Base-by-base conservation (phyloP, 2,888 invertebrate genomes). In the Rhogogaster chlorosoma region DNA sequence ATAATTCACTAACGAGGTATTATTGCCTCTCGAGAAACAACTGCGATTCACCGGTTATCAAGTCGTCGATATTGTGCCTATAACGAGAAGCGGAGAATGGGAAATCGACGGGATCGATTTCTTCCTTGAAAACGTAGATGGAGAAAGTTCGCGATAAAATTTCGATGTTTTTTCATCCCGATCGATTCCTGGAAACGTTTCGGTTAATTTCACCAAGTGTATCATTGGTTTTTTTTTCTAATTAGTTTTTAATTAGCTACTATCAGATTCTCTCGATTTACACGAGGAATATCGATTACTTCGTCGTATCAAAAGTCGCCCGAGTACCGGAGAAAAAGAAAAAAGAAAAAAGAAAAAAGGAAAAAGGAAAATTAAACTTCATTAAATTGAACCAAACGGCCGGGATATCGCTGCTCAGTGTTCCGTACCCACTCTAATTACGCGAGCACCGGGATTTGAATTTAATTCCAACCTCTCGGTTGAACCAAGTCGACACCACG, bases 361-460 rank as follows among this genome's bases (percentile, higher is more conserved):
- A n/a, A 53, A 53, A n/a, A 53, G 53, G 18, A 64, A 64, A 61
- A 61, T 61, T 61, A 12, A 61, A 32, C 67, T 67, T 67, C 67
- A 32, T 67, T 67, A 67, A 67, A 67, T 67, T 67, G 12, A 18
- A 67, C 32, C 29, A 67, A 67, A 67, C 32, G 15, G 18, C 32
- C 12, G 22, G 42, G 71, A 10, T 42, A 42, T 73, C 38, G n/a
- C 22, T 73, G 42, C 42, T 73, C 71, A 42, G 71, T 73, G 22
- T 73, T 73, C 42, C 42, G 71, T 73, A 61, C n/a, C 49, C 22
- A 80, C 57, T 80, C 38, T 80, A 80, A 80, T 80, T 80, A 61
- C 80, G 36, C 12, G 22, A 36, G 80, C 38, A 61, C 29, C 7
- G 38, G 80, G 80, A 80, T 80, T 80, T 80, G 61, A 80, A 80